These are phyloP conservation scores for Zoanthus sociatus DNA, from an alignment of 92 coral and sea anemone species.

Conservation along the genomic window DNA sequence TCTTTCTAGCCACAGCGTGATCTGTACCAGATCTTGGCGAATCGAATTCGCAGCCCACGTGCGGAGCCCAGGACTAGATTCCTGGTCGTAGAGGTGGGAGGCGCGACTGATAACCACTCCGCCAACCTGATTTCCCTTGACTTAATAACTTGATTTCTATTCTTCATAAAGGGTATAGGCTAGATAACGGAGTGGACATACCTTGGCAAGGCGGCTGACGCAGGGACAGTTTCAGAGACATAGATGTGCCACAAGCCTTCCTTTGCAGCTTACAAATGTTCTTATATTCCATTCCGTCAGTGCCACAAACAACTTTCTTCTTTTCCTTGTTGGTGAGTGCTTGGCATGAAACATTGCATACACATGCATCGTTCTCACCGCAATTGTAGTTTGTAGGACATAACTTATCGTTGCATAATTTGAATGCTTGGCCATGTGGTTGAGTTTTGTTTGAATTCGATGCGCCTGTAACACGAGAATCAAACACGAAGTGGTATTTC, in stretches of 20 bases:
- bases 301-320: constrained; percentile 15
- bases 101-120: too few species aligned
- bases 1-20: too few species aligned
- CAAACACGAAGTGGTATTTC: neutral
- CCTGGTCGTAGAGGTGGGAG: too few species aligned
- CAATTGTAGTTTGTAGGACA: constrained; percentile 37
- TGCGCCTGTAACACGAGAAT: neutral
- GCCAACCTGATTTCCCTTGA: too few species aligned
- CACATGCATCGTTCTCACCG: constrained; percentile 13
- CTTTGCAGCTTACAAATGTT: constrained; percentile 21
- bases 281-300: constrained; percentile 27
- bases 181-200: neutral
- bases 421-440: neutral
- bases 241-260: constrained; percentile 22
- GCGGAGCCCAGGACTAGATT: too few species aligned
- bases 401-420: neutral
- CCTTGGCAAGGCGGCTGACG: constrained; percentile 32
- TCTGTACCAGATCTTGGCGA: too few species aligned
- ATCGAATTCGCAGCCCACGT: too few species aligned
- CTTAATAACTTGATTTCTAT: too few species aligned
- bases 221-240: constrained; percentile 7
- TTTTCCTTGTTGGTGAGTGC: neutral
- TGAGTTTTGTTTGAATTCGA: neutral
- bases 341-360: neutral
- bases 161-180: too few species aligned